Evolutionary conservation across 2,888 invertebrate species (phyloP), one percentile per base, ranked within the genome.

Genomic region (Yponomeuta evonymella): DNA sequence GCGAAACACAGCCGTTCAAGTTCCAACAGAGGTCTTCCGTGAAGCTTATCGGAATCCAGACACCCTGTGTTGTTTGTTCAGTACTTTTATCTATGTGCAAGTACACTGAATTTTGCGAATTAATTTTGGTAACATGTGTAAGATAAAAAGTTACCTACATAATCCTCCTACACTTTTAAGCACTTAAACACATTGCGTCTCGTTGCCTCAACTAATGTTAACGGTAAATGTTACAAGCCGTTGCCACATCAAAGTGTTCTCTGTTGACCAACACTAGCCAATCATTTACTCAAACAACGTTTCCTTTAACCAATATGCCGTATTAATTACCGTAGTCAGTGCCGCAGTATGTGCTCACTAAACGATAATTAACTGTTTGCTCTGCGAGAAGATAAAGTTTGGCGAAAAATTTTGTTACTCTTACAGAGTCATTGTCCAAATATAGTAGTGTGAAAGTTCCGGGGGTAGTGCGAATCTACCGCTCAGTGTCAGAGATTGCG

Each of bases 401-500:
- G 12, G 15, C 51, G 51, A 58, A 58, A 58, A 58, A 58, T 58
- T 58, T 12, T 5, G 8, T 6, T 5, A 43, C 9, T 33, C 33
- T 33, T 43, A 43, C 43, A 43, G 36, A 36, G 5, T 43, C 8
- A 43, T 58, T 3, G 51, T 58, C 51, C 51, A 58, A 43, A 58
- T 58, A 58, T 15, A 58, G 51, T 15, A 15, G 15, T 58, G 5
- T 58, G 51, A 15, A 15, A 58, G 15, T 58, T 58, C 51, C 51
- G 2, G 12, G 10, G 51, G 12, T 12, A 51, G 51, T 12, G 51
- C 51, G 51, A 51, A 10, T 51, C 6, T 51, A 58, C 15, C 4
- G 15, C 51, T 58, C 51, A 58, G 51, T 58, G 51, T 82, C 51
- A 64, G 80, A 81, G 83, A 85, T 85, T 83, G 82, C 86, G 86